Evolutionary conservation across 2,888 invertebrate species (phyloP).

Genomic region (Caenorhabditis wallacei): DNA sequence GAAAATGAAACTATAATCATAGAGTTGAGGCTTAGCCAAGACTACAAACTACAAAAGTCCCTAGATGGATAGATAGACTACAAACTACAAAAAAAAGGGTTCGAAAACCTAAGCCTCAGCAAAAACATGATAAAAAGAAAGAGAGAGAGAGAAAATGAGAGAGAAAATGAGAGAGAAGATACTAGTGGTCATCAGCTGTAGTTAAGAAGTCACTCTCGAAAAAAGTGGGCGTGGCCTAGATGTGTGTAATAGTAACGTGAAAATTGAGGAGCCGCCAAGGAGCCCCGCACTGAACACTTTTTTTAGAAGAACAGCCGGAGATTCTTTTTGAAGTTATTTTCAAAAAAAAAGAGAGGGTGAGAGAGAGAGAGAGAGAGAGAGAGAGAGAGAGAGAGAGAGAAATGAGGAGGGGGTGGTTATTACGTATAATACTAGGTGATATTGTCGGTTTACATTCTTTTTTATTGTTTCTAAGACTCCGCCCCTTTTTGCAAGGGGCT

Average conservation of each 20-base stretch:
- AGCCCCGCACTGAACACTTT: too few species aligned
- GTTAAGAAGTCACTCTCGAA: not conserved
- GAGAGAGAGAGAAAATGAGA: not conserved
- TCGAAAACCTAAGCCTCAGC: too few species aligned
- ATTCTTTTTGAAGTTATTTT: constrained; percentile 2
- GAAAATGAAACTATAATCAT: not conserved
- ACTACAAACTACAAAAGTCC: not conserved
- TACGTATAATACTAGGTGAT: constrained; percentile 18
- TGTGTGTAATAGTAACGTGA: constrained; percentile 55
- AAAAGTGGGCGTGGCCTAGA: not conserved
- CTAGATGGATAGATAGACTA: too few species aligned
- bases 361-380: too few species aligned
- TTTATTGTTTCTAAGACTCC: too few species aligned
- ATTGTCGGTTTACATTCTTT: too few species aligned
- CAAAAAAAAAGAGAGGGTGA: not conserved
- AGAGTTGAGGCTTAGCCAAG: not conserved
- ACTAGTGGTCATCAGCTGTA: constrained; percentile 40
- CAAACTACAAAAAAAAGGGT: not conserved
- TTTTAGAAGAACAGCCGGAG: too few species aligned
- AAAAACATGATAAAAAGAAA: constrained; percentile 35
- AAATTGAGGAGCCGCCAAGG: constrained; percentile 36
- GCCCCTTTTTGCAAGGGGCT: too few species aligned
- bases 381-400: not conserved
- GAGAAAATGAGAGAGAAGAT: constrained; percentile 1
- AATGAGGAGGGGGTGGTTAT: constrained; percentile 22